Evolutionary conservation across 2,888 invertebrate species (phyloP).

Genomic region (Spialia ferax): DNA sequence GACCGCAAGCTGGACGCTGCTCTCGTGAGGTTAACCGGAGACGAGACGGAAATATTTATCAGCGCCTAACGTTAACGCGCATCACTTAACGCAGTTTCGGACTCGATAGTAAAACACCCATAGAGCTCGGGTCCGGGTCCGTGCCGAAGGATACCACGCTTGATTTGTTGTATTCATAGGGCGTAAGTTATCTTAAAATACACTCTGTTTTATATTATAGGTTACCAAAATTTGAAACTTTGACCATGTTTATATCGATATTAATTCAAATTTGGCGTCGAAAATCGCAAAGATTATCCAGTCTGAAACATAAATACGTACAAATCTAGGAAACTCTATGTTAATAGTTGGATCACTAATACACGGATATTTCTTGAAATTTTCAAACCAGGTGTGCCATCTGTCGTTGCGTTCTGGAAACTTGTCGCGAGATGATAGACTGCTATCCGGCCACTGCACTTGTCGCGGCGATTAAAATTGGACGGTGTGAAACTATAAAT

Average conservation of each 20-base stretch:
- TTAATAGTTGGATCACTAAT: background rate
- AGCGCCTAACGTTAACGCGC: conserved; percentile 45
- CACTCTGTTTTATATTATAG: background rate
- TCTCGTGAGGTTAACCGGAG: conserved; percentile 53
- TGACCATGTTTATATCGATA: background rate
- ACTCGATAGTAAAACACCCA: conserved; percentile 45
- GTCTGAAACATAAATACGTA: conserved; percentile 2
- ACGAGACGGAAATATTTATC: conserved; percentile 58
- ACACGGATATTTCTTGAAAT: conserved; percentile 17
- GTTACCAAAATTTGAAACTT: too few relatives aligned
- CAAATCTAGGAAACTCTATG: background rate
- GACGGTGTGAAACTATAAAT: conserved; percentile 41
- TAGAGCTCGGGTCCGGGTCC: conserved; percentile 25
- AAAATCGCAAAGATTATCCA: background rate
- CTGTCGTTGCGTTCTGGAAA: conserved; percentile 60
- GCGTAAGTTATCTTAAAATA: conserved; percentile 5
- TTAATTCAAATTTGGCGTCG: background rate
- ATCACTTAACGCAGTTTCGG: conserved; percentile 42
- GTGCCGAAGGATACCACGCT: conserved; percentile 8
- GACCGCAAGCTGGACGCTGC: conserved; percentile 56
- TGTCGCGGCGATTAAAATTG: conserved; percentile 46
- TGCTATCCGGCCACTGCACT: conserved; percentile 44
- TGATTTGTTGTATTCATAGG: conserved; percentile 30
- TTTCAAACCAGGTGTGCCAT: conserved; percentile 61
- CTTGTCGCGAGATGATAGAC: conserved; percentile 52